Evolutionary conservation across 2,888 invertebrate species (phyloP), one percentile per base, ranked within the genome.

Genomic region (Flabesymbios commensalis): DNA sequence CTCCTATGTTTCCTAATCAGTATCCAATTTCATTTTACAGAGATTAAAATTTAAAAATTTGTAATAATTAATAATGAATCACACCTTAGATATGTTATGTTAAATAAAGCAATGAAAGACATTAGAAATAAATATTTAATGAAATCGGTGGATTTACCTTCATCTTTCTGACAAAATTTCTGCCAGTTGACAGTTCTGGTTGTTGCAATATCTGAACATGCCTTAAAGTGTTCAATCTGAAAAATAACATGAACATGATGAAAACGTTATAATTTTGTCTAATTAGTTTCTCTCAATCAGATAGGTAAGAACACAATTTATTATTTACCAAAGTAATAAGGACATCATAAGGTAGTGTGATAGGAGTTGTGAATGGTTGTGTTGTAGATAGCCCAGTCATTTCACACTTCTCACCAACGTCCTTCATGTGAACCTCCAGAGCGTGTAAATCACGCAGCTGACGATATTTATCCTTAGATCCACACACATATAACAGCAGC

Each of bases 111-210:
- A n/a, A n/a, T n/a, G n/a, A n/a, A n/a, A n/a, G n/a, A n/a, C n/a
- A n/a, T n/a, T n/a, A n/a, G n/a, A n/a, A n/a, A n/a, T n/a, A n/a
- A n/a, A n/a, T n/a, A n/a, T n/a, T n/a, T n/a, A n/a, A n/a, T n/a
- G n/a, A n/a, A n/a, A n/a, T n/a, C n/a, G n/a, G n/a, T n/a, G n/a
- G n/a, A 55, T 67, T 61, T 68, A 79, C 80, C 75, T 70, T 76
- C 72, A 31, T 79, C 72, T 43, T 77, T 73, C 42, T 73, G 69
- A 67, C 81, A 82, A 65, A 78, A 81, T 43, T 90, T 88, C 83
- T 97, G 96, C 97, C 97, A 98, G 85, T 97, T 97, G 71, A 91
- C 90, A 0, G 94, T 93, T 57, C 97, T 89, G 56, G 90, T 89
- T 55, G 90, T 88, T 36, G 95, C 95, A 61, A 97, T 92, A 82